Conservation (phyloP, 2,888 invertebrate genomes). For the Deilephila elpenor region DNA sequence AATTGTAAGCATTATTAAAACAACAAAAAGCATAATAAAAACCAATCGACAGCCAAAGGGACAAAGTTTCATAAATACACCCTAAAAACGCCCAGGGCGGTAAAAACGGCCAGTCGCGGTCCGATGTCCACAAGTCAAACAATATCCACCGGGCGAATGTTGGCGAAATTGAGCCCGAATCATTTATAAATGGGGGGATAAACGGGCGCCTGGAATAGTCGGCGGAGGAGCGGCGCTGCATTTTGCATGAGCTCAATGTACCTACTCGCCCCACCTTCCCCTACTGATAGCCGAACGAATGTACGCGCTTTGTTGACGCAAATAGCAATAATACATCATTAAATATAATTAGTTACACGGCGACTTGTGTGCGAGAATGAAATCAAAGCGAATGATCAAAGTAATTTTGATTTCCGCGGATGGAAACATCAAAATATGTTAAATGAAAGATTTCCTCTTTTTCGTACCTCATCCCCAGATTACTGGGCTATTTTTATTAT, state of each 20-base stretch:
- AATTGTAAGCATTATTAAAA: no score
- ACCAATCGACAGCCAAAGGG: background rate
- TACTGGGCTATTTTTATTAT: background rate
- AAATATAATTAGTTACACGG: background rate
- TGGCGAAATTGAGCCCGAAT: constrained; percentile 77
- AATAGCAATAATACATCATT: constrained; percentile 34
- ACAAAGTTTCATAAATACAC: background rate
- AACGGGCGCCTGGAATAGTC: constrained; percentile 51
- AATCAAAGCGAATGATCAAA: constrained; percentile 29
- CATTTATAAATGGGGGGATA: constrained; percentile 76
- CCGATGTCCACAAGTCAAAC: constrained; percentile 71
- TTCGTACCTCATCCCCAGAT: background rate
- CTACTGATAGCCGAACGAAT: no score
- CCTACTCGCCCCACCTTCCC: no score
- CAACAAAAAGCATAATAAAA: background rate
- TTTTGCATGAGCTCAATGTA: constrained; percentile 76
- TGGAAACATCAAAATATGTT: background rate
- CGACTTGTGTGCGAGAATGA: constrained; percentile 38
- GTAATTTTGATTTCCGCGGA: background rate
- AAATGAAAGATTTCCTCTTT: background rate
- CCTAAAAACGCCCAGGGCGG: background rate
- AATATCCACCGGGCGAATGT: constrained; percentile 64
- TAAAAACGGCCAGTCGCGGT: constrained; percentile 36
- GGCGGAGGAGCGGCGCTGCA: constrained; percentile 68
- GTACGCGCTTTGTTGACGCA: constrained; percentile 34